Conservation (phyloP, 2,797 vertebrate species). For the Sphenodon punctatus region DNA sequence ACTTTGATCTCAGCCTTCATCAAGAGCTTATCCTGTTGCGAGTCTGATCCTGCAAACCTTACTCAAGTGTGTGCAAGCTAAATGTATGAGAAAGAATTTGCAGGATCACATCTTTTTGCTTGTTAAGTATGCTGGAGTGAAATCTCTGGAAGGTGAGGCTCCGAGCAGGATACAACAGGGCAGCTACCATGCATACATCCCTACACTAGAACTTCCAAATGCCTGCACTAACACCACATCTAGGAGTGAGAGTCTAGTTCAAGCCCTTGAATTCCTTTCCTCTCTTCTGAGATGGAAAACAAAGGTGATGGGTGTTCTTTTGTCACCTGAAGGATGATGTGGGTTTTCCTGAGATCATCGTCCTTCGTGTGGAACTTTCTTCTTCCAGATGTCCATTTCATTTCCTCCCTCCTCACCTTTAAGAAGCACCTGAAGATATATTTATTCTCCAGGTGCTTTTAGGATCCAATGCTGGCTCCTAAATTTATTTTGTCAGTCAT, state of each 20-base stretch:
- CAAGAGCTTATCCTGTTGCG: no score
- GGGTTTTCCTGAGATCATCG: neutral
- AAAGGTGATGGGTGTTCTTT: fast-evolving
- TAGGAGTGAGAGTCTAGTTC: neutral
- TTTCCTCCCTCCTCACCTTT: no score
- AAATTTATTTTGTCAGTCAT: no score
- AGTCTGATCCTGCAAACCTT: neutral
- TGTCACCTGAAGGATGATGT: neutral
- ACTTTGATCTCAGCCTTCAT: no score
- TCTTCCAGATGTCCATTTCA: no score
- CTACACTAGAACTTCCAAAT: neutral
- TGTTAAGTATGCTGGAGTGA: neutral
- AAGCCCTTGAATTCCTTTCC: neutral
- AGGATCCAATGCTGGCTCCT: no score
- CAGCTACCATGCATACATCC: neutral
- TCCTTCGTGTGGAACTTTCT: no score
- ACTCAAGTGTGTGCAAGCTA: neutral
- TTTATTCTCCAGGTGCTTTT: no score
- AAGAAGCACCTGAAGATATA: no score
- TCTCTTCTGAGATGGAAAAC: neutral
- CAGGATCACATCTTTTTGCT: neutral
- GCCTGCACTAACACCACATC: neutral
- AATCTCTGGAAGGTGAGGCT: neutral
- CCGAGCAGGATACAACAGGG: fast-evolving
- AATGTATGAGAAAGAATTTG: neutral